Evolutionary conservation across 35 echinoderm and acorn worm genomes (phyloP).

Genomic region (Acanthaster planci): DNA sequence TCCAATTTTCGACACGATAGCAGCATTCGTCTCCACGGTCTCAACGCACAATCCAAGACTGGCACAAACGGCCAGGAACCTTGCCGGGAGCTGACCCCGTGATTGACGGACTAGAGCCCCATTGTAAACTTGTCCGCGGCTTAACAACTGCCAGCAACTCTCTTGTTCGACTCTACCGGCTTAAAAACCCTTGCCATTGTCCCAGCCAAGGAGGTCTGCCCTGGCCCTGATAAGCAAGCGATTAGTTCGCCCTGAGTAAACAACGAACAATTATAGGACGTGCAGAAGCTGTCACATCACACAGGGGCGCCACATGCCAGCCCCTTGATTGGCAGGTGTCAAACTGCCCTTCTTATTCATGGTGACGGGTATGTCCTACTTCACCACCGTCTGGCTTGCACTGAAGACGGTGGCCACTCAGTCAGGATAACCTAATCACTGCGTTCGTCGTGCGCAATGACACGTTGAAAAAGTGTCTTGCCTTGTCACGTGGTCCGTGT

Average conservation of each 20-base stretch:
- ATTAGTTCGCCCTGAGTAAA: constrained; percentile 11
- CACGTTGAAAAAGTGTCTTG: background rate
- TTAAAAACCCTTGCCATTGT: background rate
- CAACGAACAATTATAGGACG: constrained; percentile 4
- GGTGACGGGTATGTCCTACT: background rate
- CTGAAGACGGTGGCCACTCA: background rate
- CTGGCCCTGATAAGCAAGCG: constrained; percentile 2
- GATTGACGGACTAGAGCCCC: too few species aligned
- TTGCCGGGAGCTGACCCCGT: too few species aligned
- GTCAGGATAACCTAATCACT: background rate
- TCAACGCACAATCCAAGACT: too few species aligned
- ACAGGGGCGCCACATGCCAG: background rate
- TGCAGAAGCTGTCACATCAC: background rate
- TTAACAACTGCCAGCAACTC: too few species aligned
- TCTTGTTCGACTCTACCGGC: too few species aligned
- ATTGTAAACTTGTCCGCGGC: too few species aligned
- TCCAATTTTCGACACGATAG: too few species aligned
- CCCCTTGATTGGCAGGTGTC: constrained; percentile 8
- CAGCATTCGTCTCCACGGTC: too few species aligned
- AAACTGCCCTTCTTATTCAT: background rate
- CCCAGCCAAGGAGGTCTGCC: background rate
- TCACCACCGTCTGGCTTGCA: background rate
- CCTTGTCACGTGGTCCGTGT: background rate
- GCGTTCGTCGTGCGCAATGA: background rate
- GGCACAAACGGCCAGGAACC: too few species aligned